Percentiles rank a stretch among this genome's conserved stretches.
These are phyloP conservation scores for Drosophila parthenogenetica DNA, from an alignment of 2,888 invertebrate species.

Conservation along the genomic window DNA sequence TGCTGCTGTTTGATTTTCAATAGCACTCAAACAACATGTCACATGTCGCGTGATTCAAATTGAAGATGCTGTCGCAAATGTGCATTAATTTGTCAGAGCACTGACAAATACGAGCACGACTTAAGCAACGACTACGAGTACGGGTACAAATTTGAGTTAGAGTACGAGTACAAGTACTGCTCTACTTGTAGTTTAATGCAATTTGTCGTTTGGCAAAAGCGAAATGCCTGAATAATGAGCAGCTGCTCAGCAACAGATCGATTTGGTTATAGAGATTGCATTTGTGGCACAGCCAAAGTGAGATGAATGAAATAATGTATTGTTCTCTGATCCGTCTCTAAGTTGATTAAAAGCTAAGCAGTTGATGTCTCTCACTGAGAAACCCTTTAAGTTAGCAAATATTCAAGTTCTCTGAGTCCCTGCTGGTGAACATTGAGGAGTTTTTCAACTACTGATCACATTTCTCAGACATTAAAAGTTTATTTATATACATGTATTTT, in stretches of 20 bases:
- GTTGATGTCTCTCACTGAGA: not conserved
- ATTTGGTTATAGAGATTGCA: constrained; percentile 1
- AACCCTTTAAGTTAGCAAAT: not conserved
- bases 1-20: constrained; percentile 62
- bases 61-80: constrained; percentile 72
- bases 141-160: not conserved
- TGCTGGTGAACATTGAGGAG: too few relatives aligned
- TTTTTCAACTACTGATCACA: not conserved
- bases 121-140: constrained; percentile 6
- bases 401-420: too few relatives aligned
- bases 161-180: not conserved
- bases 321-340: not conserved
- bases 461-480: not conserved
- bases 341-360: constrained; percentile 7
- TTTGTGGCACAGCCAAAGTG: constrained; percentile 17
- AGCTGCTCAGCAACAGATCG: constrained; percentile 16
- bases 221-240: constrained; percentile 63
- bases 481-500: not conserved
- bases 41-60: constrained; percentile 75
- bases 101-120: constrained; percentile 41
- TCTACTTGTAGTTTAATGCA: constrained; percentile 43
- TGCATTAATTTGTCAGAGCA: constrained; percentile 72
- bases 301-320: constrained; percentile 21
- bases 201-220: constrained; percentile 55
- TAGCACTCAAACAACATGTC: constrained; percentile 51